Percentiles rank a stretch among this genome's conserved stretches.
These are phyloP conservation scores for Heliocidaris tuberculata DNA, from an alignment of 35 echinoderm and acorn worm genomes.

Conservation along the genomic window DNA sequence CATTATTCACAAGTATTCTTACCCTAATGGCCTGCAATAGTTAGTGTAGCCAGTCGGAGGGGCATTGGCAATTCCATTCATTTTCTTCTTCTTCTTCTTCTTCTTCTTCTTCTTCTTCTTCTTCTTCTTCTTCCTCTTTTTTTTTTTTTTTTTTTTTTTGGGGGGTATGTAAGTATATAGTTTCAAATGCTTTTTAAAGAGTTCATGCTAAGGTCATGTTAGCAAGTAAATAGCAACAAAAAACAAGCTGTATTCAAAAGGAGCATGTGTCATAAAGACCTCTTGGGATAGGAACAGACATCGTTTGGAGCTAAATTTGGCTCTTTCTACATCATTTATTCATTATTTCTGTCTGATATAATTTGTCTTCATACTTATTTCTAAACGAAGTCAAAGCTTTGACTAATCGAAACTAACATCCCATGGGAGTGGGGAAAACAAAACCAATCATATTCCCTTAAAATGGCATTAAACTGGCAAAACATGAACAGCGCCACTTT, in stretches of 20 bases:
- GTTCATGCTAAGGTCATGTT: neutral
- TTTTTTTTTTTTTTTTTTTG: too few relatives aligned
- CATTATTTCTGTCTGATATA: neutral
- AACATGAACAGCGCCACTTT: too few relatives aligned
- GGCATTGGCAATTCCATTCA: neutral
- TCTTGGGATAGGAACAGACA: neutral
- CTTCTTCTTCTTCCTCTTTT: neutral
- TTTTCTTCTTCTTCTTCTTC: neutral
- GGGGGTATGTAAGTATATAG: neutral
- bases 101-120: neutral
- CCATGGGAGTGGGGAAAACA: neutral
- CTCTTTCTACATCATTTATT: neutral
- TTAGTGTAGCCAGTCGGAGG: neutral
- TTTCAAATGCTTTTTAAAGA: neutral
- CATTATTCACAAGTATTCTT: too few relatives aligned
- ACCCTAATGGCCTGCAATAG: too few relatives aligned
- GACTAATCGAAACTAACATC: neutral
- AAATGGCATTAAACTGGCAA: too few relatives aligned
- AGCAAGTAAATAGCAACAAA: neutral
- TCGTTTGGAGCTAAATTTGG: neutral
- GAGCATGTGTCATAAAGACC: neutral
- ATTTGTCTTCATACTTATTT: neutral
- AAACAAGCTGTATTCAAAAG: neutral
- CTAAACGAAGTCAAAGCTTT: neutral
- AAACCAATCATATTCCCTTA: neutral